Evolutionary conservation across 2,797 vertebrate genomes (phyloP), one percentile per base, ranked within the genome.

Genomic region (Clarias pachynema): DNA sequence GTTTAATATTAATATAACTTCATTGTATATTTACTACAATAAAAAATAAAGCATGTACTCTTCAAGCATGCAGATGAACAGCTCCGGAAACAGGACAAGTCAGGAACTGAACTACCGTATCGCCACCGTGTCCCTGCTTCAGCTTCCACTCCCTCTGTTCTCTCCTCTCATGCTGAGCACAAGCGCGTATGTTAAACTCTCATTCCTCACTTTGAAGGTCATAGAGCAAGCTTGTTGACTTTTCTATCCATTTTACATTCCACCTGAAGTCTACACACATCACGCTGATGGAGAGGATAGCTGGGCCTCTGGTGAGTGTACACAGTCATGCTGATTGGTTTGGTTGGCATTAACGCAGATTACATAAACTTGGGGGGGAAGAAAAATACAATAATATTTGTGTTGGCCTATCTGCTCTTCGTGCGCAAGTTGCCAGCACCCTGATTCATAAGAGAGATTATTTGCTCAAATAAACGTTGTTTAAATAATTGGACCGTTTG

Each of bases 391-490:
- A 87, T 90, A 74, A 63, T 94, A 93, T 93, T 93, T 90, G 92
- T 26, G 31, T 90, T 93, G 93, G 92, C 92, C 82, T 88, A 89
- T 72, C 22, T 66, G 86, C 81, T 84, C 89, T 77, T 73, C 12
- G 89, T 91, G 93, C 92, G 90, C 89, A 88, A 79, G 92, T 91
- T 29, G 68, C 92, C 79, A 85, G 24, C 70, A 86, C 86, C 89
- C 93, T 92, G 92, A 95, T 96, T 95, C 94, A 94, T 94, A 95
- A 90, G 87, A 91, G 92, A 91, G 92, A 93, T 95, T 95, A 95
- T 95, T 95, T 95, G 93, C 94, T 94, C 94, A 95, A 96, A 95
- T 95, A 93, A 95, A 95, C 91, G 91, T 93, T 93, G 94, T 95
- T 92, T 89, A 95, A 95, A 95, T 95, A 95, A 94, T 93, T 93